Percentiles rank a stretch among this genome's conserved stretches.
phyloP scores from a whole-genome alignment of 2,888 invertebrate genomes.

The Temnothorax rugatulus region DNA sequence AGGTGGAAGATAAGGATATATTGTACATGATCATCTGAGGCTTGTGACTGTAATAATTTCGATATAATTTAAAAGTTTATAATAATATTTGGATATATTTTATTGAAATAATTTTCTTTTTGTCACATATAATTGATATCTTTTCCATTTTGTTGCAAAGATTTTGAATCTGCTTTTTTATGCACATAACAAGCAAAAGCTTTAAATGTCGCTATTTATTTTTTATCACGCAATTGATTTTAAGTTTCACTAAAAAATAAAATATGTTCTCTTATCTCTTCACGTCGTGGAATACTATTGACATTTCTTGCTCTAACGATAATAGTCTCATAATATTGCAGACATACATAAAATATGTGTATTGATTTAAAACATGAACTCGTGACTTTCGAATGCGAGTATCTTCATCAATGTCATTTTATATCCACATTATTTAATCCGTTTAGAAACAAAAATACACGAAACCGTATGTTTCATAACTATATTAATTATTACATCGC shows the following conservation, averaged over 20 bases:
- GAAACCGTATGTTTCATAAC: neutral
- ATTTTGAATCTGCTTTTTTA: neutral
- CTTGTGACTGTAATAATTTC: neutral
- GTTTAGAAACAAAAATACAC: neutral
- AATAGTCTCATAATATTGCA: neutral
- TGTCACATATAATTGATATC: neutral
- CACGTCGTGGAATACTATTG: neutral
- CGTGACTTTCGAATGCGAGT: neutral
- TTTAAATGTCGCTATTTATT: neutral
- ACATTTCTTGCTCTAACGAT: neutral
- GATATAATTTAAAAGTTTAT: neutral
- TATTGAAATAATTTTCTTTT: neutral
- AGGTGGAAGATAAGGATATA: neutral
- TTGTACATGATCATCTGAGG: neutral
- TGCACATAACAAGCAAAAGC: neutral
- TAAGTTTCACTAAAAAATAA: neutral
- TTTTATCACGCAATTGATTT: neutral
- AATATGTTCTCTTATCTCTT: neutral
- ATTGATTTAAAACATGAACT: constrained; percentile 14
- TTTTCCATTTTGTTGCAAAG: neutral
- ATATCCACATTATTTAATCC: neutral
- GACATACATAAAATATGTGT: neutral
- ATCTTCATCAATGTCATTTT: neutral
- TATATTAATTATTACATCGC: constrained; percentile 1
- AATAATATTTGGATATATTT: neutral